Percentiles rank a stretch among this genome's conserved stretches.
These are phyloP conservation scores for Alentia gelatinosa DNA, from an alignment of 2,888 invertebrate genomes.

Conservation along the genomic window DNA sequence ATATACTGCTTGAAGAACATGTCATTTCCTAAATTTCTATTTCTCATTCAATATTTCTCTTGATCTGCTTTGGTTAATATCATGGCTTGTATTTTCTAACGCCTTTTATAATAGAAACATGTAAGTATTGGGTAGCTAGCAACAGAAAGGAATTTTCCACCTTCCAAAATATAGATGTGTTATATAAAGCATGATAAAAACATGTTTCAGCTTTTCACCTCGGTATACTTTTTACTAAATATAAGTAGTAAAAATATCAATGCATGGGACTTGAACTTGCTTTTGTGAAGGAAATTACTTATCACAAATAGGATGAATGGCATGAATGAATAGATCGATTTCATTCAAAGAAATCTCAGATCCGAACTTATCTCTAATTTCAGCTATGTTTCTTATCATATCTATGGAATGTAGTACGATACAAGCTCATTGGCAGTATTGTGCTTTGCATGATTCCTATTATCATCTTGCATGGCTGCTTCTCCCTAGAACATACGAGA, in stretches of 20 bases:
- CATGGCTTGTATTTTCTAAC: neutral
- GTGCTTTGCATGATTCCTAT: too few relatives aligned
- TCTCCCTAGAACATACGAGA: too few relatives aligned
- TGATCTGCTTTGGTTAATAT: neutral
- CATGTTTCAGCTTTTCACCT: neutral
- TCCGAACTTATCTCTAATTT: too few relatives aligned
- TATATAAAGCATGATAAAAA: neutral
- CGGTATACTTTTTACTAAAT: neutral
- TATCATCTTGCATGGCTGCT: too few relatives aligned
- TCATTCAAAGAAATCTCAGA: too few relatives aligned
- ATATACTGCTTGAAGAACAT: neutral
- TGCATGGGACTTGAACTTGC: neutral
- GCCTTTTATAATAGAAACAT: conserved; percentile 26
- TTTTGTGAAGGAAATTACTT: too few relatives aligned
- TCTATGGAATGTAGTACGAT: too few relatives aligned
- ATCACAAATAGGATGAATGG: too few relatives aligned
- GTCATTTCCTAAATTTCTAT: neutral
- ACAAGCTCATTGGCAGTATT: too few relatives aligned
- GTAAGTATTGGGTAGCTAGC: neutral
- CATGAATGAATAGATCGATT: too few relatives aligned
- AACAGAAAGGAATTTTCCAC: neutral
- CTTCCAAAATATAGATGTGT: neutral
- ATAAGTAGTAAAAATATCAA: neutral
- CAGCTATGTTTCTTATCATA: too few relatives aligned
- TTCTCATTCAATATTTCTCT: neutral